Conservation (phyloP, 2,888 invertebrate species). For the Eilema depressum region DNA sequence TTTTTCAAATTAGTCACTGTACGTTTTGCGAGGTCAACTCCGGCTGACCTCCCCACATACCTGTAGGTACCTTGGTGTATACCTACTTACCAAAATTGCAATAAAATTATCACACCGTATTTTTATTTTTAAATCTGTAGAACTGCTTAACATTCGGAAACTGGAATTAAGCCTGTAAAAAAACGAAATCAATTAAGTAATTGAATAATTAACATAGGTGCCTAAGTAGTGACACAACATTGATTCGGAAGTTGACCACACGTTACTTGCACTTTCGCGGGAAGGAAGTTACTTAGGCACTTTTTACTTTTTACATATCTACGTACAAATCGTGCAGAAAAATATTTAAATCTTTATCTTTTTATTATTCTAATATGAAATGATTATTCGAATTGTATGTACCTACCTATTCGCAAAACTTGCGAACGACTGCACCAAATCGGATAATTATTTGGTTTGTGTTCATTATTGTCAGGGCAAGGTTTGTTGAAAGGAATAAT, state of each 20-base stretch:
- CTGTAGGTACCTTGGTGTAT: too few relatives aligned
- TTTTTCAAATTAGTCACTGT: too few relatives aligned
- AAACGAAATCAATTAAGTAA: background rate
- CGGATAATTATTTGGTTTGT: too few relatives aligned
- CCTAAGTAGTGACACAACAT: background rate
- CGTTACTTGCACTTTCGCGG: slow-evolving; percentile 2
- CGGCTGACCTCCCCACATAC: too few relatives aligned
- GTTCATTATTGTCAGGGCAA: too few relatives aligned
- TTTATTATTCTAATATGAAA: too few relatives aligned
- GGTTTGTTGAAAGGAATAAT: too few relatives aligned
- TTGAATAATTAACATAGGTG: background rate
- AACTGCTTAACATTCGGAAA: background rate
- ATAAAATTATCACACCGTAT: too few relatives aligned
- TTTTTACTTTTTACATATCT: background rate
- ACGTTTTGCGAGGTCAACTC: too few relatives aligned
- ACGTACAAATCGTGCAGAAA: background rate
- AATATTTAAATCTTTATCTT: background rate
- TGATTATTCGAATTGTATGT: too few relatives aligned
- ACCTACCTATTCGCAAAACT: background rate
- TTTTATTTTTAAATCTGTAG: background rate
- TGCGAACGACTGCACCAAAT: background rate
- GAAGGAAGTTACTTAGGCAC: background rate
- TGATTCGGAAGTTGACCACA: background rate
- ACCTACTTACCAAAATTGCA: too few relatives aligned
- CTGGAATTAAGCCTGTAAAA: background rate